A percentile compares a stretch with the other conserved stretches of the same genome.
Evolutionary conservation across 2,888 invertebrate genomes (phyloP).

Genomic region (Microchrysa polita): DNA sequence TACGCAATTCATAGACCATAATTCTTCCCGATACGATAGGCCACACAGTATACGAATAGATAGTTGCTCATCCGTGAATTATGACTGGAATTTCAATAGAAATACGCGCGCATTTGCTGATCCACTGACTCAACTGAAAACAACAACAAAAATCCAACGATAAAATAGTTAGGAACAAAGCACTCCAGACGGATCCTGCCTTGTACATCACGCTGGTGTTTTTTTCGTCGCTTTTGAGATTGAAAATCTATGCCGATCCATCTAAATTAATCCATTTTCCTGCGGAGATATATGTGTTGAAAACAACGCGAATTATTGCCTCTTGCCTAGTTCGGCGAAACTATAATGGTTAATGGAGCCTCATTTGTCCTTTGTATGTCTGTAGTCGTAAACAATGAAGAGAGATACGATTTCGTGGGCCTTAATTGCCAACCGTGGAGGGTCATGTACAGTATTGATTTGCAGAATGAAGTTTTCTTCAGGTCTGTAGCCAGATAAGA

Average conservation of each 20-base stretch:
- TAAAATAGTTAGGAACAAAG: too few relatives aligned
- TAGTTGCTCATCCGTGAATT: too few relatives aligned
- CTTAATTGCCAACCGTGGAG: slow-evolving; percentile 1
- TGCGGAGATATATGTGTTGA: slow-evolving; percentile 3
- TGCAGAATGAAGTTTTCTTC: background rate
- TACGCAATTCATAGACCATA: too few relatives aligned
- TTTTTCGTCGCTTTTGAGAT: background rate
- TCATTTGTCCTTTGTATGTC: background rate
- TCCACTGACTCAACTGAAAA: too few relatives aligned
- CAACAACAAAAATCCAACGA: too few relatives aligned
- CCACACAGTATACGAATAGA: too few relatives aligned
- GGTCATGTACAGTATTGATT: background rate
- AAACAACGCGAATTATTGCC: slow-evolving; percentile 1
- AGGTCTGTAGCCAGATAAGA: background rate
- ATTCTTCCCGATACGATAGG: too few relatives aligned
- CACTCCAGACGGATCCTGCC: background rate
- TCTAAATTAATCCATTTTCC: slow-evolving; percentile 6
- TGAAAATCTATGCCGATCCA: background rate
- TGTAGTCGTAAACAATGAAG: background rate
- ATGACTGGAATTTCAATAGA: too few relatives aligned
- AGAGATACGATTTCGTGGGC: background rate
- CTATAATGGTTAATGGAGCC: slow-evolving; percentile 4
- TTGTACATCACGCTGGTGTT: background rate
- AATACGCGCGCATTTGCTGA: too few relatives aligned
- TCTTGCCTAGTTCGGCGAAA: background rate